Conservation (phyloP, 2,888 invertebrate genomes). For the Dynastes hyllus region DNA sequence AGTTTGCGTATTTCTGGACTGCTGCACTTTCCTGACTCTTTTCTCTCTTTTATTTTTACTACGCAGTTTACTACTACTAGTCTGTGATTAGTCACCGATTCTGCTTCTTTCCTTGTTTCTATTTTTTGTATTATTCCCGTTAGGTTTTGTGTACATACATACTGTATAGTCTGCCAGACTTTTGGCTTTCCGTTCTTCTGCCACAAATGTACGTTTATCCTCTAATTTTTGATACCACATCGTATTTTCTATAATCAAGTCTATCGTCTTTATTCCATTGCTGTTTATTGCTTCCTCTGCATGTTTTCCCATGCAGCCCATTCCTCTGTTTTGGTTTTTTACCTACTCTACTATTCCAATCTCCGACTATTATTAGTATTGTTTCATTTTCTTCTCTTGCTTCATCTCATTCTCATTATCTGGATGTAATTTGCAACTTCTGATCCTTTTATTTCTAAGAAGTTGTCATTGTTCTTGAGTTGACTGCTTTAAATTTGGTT, state of each 20-base stretch:
- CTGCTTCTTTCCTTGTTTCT: neutral
- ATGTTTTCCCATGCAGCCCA: conserved; percentile 20
- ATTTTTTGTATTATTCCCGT: neutral
- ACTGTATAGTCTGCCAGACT: neutral
- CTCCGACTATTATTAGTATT: conserved; percentile 13
- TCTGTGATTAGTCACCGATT: neutral
- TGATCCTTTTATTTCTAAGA: too few species aligned
- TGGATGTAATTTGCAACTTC: too few species aligned
- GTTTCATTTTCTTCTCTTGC: neutral
- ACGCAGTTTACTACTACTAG: neutral
- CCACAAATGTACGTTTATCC: neutral
- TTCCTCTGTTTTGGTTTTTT: neutral
- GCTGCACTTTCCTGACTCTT: neutral
- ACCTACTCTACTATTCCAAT: conserved; percentile 16
- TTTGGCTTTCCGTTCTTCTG: neutral
- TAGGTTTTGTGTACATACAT: neutral
- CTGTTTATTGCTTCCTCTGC: conserved; percentile 16
- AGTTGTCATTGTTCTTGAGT: too few species aligned
- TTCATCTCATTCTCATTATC: too few species aligned
- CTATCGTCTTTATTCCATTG: conserved; percentile 12
- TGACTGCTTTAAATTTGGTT: too few species aligned
- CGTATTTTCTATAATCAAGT: neutral
- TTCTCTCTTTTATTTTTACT: neutral
- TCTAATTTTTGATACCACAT: too few species aligned
- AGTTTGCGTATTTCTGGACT: neutral